A percentile compares a stretch with the other conserved stretches of the same genome.
These are phyloP conservation scores for Hydrophis major DNA, from an alignment of 2,797 vertebrate genomes.

Conservation along the genomic window DNA sequence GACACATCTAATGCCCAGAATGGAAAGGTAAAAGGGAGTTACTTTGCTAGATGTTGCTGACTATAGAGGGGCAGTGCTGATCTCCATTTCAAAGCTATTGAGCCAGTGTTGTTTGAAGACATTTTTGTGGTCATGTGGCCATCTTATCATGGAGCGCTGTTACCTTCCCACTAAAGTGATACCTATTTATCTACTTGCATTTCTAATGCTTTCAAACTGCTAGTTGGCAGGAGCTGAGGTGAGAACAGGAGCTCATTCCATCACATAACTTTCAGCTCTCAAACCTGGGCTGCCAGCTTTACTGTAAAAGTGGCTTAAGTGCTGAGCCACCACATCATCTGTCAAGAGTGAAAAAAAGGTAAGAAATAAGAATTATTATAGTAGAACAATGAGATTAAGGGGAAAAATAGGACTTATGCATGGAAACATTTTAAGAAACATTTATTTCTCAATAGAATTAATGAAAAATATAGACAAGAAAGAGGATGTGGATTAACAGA, in stretches of 20 bases:
- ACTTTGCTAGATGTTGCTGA: too few species aligned
- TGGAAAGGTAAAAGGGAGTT: not conserved
- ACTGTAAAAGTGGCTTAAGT: not conserved
- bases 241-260: not conserved
- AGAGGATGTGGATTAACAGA: not conserved
- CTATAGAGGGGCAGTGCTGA: not conserved
- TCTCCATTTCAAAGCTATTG: not conserved
- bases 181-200: not conserved
- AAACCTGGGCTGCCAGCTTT: not conserved
- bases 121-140: not conserved
- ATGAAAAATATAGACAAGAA: not conserved
- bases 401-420: not conserved
- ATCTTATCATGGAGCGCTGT: not conserved
- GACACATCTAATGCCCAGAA: not conserved
- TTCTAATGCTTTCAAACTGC: not conserved
- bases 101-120: not conserved
- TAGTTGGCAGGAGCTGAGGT: not conserved
- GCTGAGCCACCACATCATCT: not conserved
- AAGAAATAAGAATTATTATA: not conserved
- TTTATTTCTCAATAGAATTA: not conserved
- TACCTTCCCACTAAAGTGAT: not conserved
- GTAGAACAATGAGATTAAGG: not conserved
- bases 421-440: not conserved
- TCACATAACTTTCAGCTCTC: not conserved
- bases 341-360: not conserved